These are phyloP conservation scores for Oreortyx pictus DNA, from an alignment of 2,797 vertebrate species.

Conservation along the genomic window DNA sequence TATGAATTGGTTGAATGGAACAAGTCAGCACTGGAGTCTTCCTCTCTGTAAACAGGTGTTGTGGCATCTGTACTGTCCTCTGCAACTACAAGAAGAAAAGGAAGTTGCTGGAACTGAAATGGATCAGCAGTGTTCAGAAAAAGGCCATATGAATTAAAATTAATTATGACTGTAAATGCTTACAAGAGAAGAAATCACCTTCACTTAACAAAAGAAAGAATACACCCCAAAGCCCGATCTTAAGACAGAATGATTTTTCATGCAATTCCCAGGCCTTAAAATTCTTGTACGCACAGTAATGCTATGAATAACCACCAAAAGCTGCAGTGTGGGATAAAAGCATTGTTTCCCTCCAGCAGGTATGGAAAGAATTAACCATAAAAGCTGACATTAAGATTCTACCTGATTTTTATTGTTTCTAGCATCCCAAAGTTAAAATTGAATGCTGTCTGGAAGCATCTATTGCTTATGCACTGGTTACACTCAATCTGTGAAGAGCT, in stretches of 20 bases:
- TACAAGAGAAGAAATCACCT: background rate
- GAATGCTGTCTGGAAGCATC: background rate
- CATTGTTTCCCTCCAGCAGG: background rate
- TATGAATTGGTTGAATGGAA: background rate
- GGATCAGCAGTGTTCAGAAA: background rate
- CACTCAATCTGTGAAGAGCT: background rate
- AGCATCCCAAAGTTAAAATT: background rate
- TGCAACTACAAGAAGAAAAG: background rate
- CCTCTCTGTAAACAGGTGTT: background rate
- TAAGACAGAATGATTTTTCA: background rate
- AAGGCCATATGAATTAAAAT: background rate
- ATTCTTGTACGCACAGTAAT: background rate
- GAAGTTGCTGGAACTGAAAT: background rate
- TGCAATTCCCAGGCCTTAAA: background rate
- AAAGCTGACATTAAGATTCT: background rate
- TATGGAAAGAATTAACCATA: background rate
- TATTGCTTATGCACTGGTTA: background rate
- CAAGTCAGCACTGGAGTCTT: background rate
- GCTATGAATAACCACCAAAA: background rate
- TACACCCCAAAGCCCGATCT: accelerated
- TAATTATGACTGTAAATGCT: background rate
- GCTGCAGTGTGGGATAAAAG: background rate
- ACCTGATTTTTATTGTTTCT: background rate
- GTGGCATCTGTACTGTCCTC: background rate
- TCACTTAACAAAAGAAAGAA: background rate